Evolutionary conservation across 2,888 invertebrate genomes (phyloP), one percentile per base, ranked within the genome.

Genomic region (Athetis lepigone): DNA sequence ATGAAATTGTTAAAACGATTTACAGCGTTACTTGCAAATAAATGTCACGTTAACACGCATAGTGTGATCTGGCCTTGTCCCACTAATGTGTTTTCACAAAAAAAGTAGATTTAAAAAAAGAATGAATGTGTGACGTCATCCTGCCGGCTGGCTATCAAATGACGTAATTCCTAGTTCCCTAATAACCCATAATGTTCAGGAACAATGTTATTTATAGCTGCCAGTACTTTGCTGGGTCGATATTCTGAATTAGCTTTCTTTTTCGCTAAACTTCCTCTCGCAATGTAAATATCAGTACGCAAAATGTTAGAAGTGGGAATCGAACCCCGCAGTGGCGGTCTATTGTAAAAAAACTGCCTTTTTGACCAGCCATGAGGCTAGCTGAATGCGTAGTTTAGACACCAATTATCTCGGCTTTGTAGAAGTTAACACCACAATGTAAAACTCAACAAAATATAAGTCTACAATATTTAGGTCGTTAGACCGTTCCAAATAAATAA

Each of bases 11-110:
- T 25, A 43, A 59, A 60, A 37, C 25, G 33, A 36, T 13, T 27
- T 57, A 42, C 25, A 18, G 0, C 2, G 8, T n/a, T 8, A 13
- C 13, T n/a, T 8, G 9, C 9, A 27, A 54, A 67, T 39, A 36
- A 45, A 50, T 50, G 0, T 5, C 45, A 45, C 3, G 46, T 46
- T 21, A 37, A 52, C 52, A 75, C 39, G 59, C 54, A 39, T 33
- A 52, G 70, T 75, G 70, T 75, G 45, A 33, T 55, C 16, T n/a
- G 42, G 16, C 75, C 76, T 70, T 70, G 29, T 13, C 18, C 21
- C 11, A 60, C 37, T 68, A 47, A 52, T 56, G 40, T 70, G 18
- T 50, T 39, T 51, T 8, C 40, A 60, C 29, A 60, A 43, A 69
- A 50, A 27, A 51, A 47, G 47, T 23, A 40, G n/a, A 19, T 59